These are phyloP conservation scores for Leptogaster cylindrica DNA, from an alignment of 2,888 invertebrate species.

Conservation along the genomic window DNA sequence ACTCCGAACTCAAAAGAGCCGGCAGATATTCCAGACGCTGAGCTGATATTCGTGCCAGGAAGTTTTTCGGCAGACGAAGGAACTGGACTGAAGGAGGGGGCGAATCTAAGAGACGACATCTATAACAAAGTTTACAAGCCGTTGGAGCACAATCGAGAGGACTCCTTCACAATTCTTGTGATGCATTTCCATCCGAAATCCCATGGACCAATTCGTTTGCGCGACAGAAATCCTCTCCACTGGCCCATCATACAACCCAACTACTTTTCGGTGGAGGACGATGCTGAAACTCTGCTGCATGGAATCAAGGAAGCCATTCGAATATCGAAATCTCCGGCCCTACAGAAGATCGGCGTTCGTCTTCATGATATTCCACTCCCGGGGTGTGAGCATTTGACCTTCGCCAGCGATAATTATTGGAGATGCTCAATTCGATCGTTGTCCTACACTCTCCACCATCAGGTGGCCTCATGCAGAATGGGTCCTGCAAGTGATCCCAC, in stretches of 20 bases:
- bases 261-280: slow-evolving; percentile 72
- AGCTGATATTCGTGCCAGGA: slow-evolving; percentile 69
- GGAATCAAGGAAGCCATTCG: slow-evolving; percentile 68
- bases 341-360: slow-evolving; percentile 66
- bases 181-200: slow-evolving; percentile 77
- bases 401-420: slow-evolving; percentile 71
- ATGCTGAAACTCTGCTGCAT: slow-evolving; percentile 68
- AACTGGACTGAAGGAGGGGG: slow-evolving; percentile 64
- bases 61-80: slow-evolving; percentile 69
- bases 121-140: slow-evolving; percentile 66
- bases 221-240: slow-evolving; percentile 74
- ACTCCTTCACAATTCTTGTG: slow-evolving; percentile 68
- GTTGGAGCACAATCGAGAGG: slow-evolving; percentile 63
- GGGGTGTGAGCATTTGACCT: slow-evolving; percentile 62
- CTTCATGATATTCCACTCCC: slow-evolving; percentile 64
- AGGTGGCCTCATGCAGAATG: slow-evolving; percentile 73
- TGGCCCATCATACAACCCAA: slow-evolving; percentile 82
- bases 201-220: slow-evolving; percentile 70
- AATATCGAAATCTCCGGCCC: slow-evolving; percentile 65
- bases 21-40: slow-evolving; percentile 71
- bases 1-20: slow-evolving; percentile 65
- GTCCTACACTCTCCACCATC: slow-evolving; percentile 68
- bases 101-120: slow-evolving; percentile 66
- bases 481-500: slow-evolving; percentile 67
- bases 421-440: slow-evolving; percentile 68